Evolutionary conservation across 2,113 vertebrate genomes (phyloP).

Genomic region (Actenoides hombroni): DNA sequence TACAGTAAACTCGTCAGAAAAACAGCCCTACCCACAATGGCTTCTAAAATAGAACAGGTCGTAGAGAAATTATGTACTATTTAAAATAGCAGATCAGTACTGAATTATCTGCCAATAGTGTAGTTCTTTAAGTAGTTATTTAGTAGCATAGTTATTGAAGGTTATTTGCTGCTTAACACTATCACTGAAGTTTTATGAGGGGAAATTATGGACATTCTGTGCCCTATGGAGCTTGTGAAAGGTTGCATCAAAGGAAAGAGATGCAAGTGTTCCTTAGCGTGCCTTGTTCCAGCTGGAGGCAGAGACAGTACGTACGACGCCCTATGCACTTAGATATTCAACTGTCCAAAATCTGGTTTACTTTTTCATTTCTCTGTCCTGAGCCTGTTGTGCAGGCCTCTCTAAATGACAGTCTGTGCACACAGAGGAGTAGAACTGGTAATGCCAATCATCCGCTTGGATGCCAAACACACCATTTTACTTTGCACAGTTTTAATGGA

Average conservation of each 20-base stretch:
- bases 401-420: not conserved
- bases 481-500: not conserved
- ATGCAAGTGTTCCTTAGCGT: not conserved
- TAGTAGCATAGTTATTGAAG: not conserved
- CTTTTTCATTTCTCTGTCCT: not conserved
- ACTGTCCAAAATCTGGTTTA: not conserved
- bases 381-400: not conserved
- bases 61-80: not conserved
- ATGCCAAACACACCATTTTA: not conserved
- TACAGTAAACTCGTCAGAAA: not conserved
- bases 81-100: not conserved
- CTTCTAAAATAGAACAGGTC: not conserved
- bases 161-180: not conserved
- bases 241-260: not conserved
- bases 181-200: not conserved
- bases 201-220: not conserved
- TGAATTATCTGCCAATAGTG: not conserved
- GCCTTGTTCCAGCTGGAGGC: not conserved
- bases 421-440: not conserved
- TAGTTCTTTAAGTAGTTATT: not conserved
- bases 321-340: not conserved
- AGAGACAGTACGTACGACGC: not conserved
- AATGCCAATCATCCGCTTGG: not conserved
- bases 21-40: not conserved
- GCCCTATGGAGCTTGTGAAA: not conserved